These are phyloP conservation scores for Ecdyonurus torrentis DNA, from an alignment of 2,888 invertebrate genomes.

Conservation along the genomic window DNA sequence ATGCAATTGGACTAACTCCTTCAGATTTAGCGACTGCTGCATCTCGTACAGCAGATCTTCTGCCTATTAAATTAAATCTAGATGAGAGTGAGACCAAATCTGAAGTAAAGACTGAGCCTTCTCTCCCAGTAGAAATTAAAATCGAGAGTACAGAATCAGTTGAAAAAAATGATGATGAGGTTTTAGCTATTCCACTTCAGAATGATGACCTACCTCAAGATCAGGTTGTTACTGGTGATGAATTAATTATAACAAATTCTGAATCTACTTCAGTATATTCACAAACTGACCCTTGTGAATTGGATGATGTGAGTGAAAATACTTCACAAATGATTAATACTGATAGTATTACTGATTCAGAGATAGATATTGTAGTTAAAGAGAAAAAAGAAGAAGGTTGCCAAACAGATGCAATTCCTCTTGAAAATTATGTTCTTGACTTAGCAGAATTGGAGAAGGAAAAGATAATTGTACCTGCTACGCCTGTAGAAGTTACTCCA, in stretches of 20 bases:
- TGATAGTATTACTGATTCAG: not conserved
- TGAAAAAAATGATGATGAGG: not conserved
- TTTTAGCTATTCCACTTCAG: not conserved
- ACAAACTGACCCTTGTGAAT: conserved; percentile 18
- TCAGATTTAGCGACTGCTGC: not conserved
- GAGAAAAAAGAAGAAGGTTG: not conserved
- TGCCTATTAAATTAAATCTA: not conserved
- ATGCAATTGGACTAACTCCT: not conserved
- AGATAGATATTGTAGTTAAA: not conserved
- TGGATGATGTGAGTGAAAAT: conserved; percentile 17
- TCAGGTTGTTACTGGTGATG: not conserved
- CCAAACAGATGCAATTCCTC: not conserved
- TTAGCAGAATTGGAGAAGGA: not conserved
- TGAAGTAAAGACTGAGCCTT: not conserved
- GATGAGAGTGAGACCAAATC: not conserved
- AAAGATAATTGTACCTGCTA: not conserved
- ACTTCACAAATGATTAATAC: conserved; percentile 14
- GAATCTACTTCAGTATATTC: not conserved
- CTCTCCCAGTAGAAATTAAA: not conserved
- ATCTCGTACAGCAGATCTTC: not conserved
- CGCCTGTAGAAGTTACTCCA: not conserved
- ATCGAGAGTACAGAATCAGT: too few relatives aligned
- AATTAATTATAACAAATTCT: too few relatives aligned
- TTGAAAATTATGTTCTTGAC: not conserved
- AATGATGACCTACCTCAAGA: not conserved